phyloP scores from a whole-genome alignment of 2,888 invertebrate genomes.

The Nymphalis c-album region DNA sequence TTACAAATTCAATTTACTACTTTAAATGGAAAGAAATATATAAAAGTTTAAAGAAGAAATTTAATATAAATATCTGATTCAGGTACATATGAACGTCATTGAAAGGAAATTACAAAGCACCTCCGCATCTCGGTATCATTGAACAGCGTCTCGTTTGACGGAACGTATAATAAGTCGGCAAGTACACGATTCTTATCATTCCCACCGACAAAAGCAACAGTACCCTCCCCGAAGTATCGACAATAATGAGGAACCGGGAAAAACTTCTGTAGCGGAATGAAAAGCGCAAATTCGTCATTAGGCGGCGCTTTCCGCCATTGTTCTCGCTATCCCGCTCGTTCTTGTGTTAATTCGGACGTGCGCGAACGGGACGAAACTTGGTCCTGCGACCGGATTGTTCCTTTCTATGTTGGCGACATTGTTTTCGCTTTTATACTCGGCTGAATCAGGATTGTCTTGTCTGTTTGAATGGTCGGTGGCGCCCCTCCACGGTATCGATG shows the following conservation, averaged over 20 bases:
- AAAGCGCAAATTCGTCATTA: slow-evolving; percentile 83
- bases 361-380: slow-evolving; percentile 65
- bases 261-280: slow-evolving; percentile 82
- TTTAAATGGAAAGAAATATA: neutral
- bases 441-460: slow-evolving; percentile 82
- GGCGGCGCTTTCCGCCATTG: slow-evolving; percentile 80
- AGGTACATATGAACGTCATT: slow-evolving; percentile 13
- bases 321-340: slow-evolving; percentile 60
- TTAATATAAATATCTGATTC: slow-evolving; percentile 10
- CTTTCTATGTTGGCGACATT: slow-evolving; percentile 82
- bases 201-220: slow-evolving; percentile 65
- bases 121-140: slow-evolving; percentile 32
- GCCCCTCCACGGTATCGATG: slow-evolving; percentile 77
- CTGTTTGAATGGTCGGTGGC: slow-evolving; percentile 78
- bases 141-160: slow-evolving; percentile 31
- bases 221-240: slow-evolving; percentile 76
- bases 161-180: slow-evolving; percentile 41
- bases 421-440: slow-evolving; percentile 80
- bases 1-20: neutral
- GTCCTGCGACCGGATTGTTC: slow-evolving; percentile 80
- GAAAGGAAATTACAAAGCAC: slow-evolving; percentile 37
- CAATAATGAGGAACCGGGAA: slow-evolving; percentile 80
- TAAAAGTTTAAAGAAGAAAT: slow-evolving; percentile 4
- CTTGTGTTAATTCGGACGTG: slow-evolving; percentile 43
- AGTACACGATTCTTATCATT: slow-evolving; percentile 72